Evolutionary conservation across 2,797 vertebrate genomes (phyloP).

Genomic region (Rhyacichthys aspro): DNA sequence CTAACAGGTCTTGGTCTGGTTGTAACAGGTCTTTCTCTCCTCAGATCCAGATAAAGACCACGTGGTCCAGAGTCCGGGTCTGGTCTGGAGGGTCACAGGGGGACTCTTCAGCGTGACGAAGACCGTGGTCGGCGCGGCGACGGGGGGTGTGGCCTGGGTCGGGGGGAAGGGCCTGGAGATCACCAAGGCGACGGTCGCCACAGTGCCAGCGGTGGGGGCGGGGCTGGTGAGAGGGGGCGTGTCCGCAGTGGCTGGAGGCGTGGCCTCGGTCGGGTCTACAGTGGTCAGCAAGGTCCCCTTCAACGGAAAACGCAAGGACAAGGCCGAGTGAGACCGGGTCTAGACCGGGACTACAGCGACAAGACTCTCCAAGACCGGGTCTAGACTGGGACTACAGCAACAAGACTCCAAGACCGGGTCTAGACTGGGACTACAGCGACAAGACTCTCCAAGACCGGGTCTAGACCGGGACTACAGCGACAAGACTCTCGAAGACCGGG

Average conservation of each 20-base stretch:
- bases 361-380: not conserved
- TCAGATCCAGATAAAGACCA: constrained; percentile 75
- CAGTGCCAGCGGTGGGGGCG: constrained; percentile 74
- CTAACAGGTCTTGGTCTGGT: not conserved
- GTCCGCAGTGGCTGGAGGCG: constrained; percentile 78
- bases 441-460: no score
- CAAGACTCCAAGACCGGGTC: no score
- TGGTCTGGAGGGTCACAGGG: constrained; percentile 81
- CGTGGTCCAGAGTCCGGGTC: constrained; percentile 49
- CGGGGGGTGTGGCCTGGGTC: constrained; percentile 83
- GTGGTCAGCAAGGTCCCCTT: constrained; percentile 82
- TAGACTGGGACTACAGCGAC: no score
- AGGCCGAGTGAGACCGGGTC: constrained; percentile 75
- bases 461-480: no score
- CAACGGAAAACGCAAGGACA: constrained; percentile 82
- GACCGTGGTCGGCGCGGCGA: constrained; percentile 79
- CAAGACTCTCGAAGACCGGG: constrained; percentile 19
- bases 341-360: not conserved
- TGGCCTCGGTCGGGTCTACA: constrained; percentile 78
- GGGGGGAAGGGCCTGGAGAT: constrained; percentile 83
- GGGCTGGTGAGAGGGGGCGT: constrained; percentile 82
- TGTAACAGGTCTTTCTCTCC: constrained; percentile 14
- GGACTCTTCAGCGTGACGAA: constrained; percentile 81
- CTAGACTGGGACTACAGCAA: no score
- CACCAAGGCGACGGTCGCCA: constrained; percentile 79